These are phyloP conservation scores for Alectura lathami DNA, from an alignment of 2,113 vertebrate genomes.

Conservation along the genomic window DNA sequence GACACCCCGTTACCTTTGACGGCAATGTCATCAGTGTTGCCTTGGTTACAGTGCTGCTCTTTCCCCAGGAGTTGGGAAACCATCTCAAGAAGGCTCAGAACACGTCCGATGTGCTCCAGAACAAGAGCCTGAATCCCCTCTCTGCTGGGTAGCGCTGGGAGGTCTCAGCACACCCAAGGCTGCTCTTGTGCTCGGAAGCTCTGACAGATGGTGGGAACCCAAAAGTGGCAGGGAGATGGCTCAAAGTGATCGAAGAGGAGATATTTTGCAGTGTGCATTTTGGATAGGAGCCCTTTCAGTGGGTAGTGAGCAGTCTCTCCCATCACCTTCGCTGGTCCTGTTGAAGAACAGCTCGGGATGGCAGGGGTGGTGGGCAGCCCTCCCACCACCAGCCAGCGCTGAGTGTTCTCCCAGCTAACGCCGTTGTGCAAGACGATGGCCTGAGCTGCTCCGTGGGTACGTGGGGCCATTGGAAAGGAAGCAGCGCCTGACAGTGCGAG, in stretches of 20 bases:
- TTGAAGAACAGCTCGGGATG: background rate
- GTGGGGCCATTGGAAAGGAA: conserved; percentile 9
- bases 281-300: conserved; percentile 27
- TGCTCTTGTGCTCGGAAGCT: background rate
- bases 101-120: background rate
- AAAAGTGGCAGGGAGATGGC: background rate
- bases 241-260: background rate
- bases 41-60: conserved; percentile 23
- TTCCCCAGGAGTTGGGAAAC: conserved; percentile 30
- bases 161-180: background rate
- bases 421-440: background rate
- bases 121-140: too few relatives aligned
- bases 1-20: conserved; percentile 45
- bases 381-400: background rate
- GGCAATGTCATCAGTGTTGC: conserved; percentile 58
- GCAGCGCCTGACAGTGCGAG: conserved; percentile 33
- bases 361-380: background rate
- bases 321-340: background rate
- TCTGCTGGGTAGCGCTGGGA: background rate
- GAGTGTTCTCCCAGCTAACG: background rate
- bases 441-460: background rate
- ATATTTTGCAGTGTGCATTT: background rate
- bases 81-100: conserved; percentile 10
- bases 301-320: conserved; percentile 10
- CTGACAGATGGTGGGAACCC: conserved; percentile 40